Base-by-base conservation (phyloP, 2,888 invertebrate species). In the Pristionchus arcanus region DNA sequence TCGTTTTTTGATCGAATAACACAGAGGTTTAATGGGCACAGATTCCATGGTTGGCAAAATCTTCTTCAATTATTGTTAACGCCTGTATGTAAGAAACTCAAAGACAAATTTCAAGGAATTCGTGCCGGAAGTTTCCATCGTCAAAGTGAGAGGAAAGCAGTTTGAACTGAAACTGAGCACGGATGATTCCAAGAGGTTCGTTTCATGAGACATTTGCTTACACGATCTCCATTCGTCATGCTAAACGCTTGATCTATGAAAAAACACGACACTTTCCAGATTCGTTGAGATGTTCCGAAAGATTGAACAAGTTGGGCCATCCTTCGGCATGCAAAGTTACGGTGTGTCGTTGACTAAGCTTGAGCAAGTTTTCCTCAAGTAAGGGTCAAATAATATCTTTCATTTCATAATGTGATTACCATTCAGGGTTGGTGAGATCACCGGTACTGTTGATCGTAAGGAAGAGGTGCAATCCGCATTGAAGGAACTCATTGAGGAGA, bases 311-410 rank as follows among this genome's bases (percentile, higher is more conserved):
- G 84, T 90, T 15, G 90, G 91, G n/a, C 68, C 84, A 5, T 89
- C 90, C 19, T 66, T 93, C n/a, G 83, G 88, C 7, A 91, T 93
- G 34, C 83, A 84, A 42, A 90, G 90, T 13, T 94, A 94, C 85
- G 94, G 94, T 59, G 88, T 94, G 5, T 93, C 93, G 28, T 37
- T 94, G 63, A 94, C 93, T 90, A 92, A 92, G 15, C 89, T 94
- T 71, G 94, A 94, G 89, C 94, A 94, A 90, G 94, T 94, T 3
- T 94, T 94, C 90, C 90, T 93, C 66, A 91, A 89, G 91, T 91
- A 90, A 85, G n/a, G 83, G 13, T 68, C 9, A 68, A 71, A 9
- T 3, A 71, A 31, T 71, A 31, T 31, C 16, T 34, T 15, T 31
- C 16, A 15, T 71, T 25, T 4, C 4, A 19, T 19, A 59, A 53